Conservation (phyloP, 1,140 invertebrate species). For the Parapsyche elsis region DNA sequence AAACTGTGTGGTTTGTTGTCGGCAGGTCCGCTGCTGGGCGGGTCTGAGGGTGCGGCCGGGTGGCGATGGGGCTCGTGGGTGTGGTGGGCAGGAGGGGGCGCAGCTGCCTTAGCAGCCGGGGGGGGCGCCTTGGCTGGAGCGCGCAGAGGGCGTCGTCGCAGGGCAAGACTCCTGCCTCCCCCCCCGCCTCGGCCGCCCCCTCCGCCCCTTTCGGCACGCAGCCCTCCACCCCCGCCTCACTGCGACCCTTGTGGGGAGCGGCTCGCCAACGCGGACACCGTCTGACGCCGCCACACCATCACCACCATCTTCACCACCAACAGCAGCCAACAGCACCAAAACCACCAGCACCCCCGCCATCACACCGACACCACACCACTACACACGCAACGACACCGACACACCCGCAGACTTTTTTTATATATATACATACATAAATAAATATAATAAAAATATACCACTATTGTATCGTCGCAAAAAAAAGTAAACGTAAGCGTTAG, state of each 20-base stretch:
- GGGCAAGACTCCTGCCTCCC: slow-evolving; percentile 58
- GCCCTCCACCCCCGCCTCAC: slow-evolving; percentile 57
- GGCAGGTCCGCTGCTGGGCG: slow-evolving; percentile 59
- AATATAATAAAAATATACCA: background rate
- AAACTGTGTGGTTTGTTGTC: slow-evolving; percentile 58
- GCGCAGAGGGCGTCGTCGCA: slow-evolving; percentile 56
- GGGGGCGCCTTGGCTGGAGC: slow-evolving; percentile 55
- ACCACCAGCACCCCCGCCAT: background rate
- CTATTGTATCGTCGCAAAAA: slow-evolving; percentile 17
- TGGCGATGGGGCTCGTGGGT: slow-evolving; percentile 57
- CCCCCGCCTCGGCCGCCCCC: slow-evolving; percentile 52
- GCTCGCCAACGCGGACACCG: slow-evolving; percentile 55
- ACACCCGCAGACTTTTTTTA: background rate
- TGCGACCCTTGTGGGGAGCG: slow-evolving; percentile 54
- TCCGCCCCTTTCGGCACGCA: slow-evolving; percentile 57
- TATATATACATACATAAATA: background rate
- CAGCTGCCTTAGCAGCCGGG: slow-evolving; percentile 54
- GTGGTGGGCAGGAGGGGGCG: slow-evolving; percentile 46
- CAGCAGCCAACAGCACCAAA: no score
- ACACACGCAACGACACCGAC: background rate
- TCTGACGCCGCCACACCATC: slow-evolving; percentile 41
- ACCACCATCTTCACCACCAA: background rate
- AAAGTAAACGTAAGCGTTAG: slow-evolving; percentile 52
- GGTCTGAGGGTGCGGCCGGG: slow-evolving; percentile 56
- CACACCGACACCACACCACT: background rate